Conservation (phyloP, 2,888 invertebrate species). For the Zhuqinia jingwanae region DNA sequence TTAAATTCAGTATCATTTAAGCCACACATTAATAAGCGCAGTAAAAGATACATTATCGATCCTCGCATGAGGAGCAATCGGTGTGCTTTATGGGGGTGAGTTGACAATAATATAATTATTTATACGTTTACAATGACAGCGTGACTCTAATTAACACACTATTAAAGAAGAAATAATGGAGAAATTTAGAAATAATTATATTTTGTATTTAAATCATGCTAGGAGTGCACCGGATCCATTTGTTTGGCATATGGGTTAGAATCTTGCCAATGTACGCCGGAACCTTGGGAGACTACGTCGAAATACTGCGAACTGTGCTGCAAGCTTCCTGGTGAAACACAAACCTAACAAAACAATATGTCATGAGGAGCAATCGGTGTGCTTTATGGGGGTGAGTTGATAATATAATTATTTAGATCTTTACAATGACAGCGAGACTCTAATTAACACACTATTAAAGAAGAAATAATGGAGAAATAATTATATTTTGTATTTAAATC, state of each 20-base stretch:
- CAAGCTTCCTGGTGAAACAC: conserved; percentile 95
- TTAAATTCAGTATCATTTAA: conserved; percentile 82
- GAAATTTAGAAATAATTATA: too few species aligned
- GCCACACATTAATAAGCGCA: conserved; percentile 60
- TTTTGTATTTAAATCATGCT: conserved; percentile 53
- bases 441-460: too few species aligned
- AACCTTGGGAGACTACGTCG: conserved; percentile 90
- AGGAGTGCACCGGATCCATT: conserved; percentile 99
- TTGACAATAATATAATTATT: conserved; percentile 79
- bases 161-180: too few species aligned
- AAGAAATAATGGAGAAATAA: too few species aligned
- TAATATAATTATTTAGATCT: neutral
- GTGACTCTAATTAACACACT: too few species aligned
- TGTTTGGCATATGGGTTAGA: conserved; percentile 97
- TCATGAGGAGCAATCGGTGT: conserved; percentile 96
- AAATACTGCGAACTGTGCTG: conserved; percentile 95
- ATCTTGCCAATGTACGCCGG: conserved; percentile 95
- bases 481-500: neutral
- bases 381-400: conserved; percentile 94
- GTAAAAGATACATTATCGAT: conserved; percentile 84
- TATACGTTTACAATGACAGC: too few species aligned
- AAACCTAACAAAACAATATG: conserved; percentile 97
- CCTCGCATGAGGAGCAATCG: conserved; percentile 92
- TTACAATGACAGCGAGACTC: too few species aligned
- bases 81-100: conserved; percentile 98